Evolutionary conservation across 2,888 invertebrate species (phyloP).

Genomic region (Cyrtodaria siliqua): DNA sequence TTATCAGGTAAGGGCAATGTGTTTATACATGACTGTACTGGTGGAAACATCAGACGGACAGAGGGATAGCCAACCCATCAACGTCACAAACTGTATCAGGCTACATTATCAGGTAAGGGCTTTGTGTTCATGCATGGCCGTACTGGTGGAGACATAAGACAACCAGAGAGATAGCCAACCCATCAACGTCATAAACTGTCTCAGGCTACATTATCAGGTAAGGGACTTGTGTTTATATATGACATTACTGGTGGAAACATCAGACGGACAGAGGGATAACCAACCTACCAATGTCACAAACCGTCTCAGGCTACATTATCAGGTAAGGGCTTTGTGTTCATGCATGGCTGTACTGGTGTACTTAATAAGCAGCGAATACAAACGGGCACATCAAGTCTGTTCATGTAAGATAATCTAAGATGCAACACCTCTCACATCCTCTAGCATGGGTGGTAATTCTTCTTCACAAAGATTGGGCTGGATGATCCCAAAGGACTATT

Average conservation of each 20-base stretch:
- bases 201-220: slow-evolving; percentile 78
- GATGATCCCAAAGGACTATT: too few relatives aligned
- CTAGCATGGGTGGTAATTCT: too few relatives aligned
- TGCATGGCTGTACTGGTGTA: too few relatives aligned
- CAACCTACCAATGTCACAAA: slow-evolving; percentile 78
- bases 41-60: slow-evolving; percentile 52
- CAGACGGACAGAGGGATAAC: slow-evolving; percentile 51
- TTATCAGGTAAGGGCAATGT: slow-evolving; percentile 77
- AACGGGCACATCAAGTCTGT: too few relatives aligned
- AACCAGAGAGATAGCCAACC: slow-evolving; percentile 64
- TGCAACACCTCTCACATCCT: too few relatives aligned
- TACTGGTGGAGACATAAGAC: slow-evolving; percentile 55
- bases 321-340: too few relatives aligned
- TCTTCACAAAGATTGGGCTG: too few relatives aligned
- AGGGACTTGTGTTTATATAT: background rate
- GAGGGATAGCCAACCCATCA: slow-evolving; percentile 71
- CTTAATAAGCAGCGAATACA: too few relatives aligned
- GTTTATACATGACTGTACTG: slow-evolving; percentile 35
- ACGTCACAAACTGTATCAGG: slow-evolving; percentile 75
- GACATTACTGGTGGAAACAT: slow-evolving; percentile 60
- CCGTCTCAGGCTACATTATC: slow-evolving; percentile 76
- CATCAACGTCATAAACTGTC: slow-evolving; percentile 77
- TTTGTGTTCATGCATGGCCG: slow-evolving; percentile 4
- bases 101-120: slow-evolving; percentile 75
- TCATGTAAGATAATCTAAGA: too few relatives aligned